phyloP scores from a whole-genome alignment of 2,797 vertebrate species.

The Neosilurus hyrtlii region DNA sequence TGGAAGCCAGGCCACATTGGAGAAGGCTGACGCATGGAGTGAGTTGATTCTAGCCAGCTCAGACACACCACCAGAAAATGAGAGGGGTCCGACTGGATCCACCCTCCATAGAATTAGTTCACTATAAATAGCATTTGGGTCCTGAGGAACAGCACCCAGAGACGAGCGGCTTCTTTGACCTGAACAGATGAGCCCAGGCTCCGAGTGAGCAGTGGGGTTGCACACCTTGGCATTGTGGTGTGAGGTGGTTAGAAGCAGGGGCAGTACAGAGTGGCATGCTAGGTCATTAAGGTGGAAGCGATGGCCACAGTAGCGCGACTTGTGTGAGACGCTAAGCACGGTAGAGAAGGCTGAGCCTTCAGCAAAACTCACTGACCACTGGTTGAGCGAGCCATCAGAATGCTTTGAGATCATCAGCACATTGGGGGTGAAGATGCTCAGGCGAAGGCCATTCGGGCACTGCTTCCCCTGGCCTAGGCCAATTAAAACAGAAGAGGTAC shows the following conservation, averaged over 20 bases:
- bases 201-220: slow-evolving; percentile 47
- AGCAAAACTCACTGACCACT: slow-evolving; percentile 95
- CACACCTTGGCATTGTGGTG: slow-evolving; percentile 89
- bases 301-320: slow-evolving; percentile 95
- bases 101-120: slow-evolving; percentile 98
- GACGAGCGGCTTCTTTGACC: slow-evolving; percentile 66
- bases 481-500: slow-evolving; percentile 86
- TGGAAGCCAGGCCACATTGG: slow-evolving; percentile 96
- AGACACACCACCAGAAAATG: slow-evolving; percentile 94
- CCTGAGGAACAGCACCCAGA: slow-evolving; percentile 75
- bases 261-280: slow-evolving; percentile 95
- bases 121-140: slow-evolving; percentile 90
- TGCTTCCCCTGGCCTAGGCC: slow-evolving; percentile 84
- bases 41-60: slow-evolving; percentile 97
- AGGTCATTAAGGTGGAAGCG: slow-evolving; percentile 98
- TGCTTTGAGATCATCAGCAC: slow-evolving; percentile 99
- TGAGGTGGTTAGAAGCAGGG: slow-evolving; percentile 93
- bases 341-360: slow-evolving; percentile 97
- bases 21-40: slow-evolving; percentile 93
- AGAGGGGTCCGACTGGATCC: slow-evolving; percentile 93
- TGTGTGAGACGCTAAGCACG: slow-evolving; percentile 95
- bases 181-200: slow-evolving; percentile 53
- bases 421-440: slow-evolving; percentile 96
- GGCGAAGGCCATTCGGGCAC: slow-evolving; percentile 79
- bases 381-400: slow-evolving; percentile 93